Evolutionary conservation across 2,888 invertebrate species (phyloP).

Genomic region (Drosophila macrospina): DNA sequence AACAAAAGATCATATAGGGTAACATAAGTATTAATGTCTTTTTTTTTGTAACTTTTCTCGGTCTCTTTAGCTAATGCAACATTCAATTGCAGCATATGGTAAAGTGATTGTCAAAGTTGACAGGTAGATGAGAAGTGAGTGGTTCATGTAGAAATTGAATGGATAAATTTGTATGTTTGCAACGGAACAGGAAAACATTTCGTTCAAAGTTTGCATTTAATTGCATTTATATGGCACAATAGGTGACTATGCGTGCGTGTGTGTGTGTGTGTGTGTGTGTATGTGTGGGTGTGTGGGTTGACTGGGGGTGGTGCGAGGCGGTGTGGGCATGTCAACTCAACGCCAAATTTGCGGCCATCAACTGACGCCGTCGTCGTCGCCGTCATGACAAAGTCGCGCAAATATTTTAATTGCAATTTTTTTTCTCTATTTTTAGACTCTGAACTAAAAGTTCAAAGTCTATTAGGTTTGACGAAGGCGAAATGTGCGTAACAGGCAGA

Average conservation of each 20-base stretch:
- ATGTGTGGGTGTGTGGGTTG: neutral
- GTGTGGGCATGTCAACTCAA: constrained; percentile 49
- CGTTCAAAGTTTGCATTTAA: constrained; percentile 24
- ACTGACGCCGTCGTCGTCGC: constrained; percentile 51
- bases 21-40: neutral
- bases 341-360: constrained; percentile 60
- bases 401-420: constrained; percentile 75
- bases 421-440: constrained; percentile 20
- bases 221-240: constrained; percentile 14
- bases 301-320: neutral
- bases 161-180: constrained; percentile 32
- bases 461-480: no score
- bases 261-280: neutral
- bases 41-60: neutral
- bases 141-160: neutral
- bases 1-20: neutral
- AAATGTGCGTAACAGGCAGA: no score
- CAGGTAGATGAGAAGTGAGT: constrained; percentile 9
- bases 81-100: neutral
- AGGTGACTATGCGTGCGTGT: neutral
- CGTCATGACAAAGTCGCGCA: constrained; percentile 68
- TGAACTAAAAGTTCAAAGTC: no score
- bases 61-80: constrained; percentile 11
- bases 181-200: constrained; percentile 34
- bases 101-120: constrained; percentile 12